Percentiles rank a stretch among this genome's conserved stretches.
Conservation (phyloP, 2,113 vertebrate genomes). For the Proterorhinus semilunaris region DNA sequence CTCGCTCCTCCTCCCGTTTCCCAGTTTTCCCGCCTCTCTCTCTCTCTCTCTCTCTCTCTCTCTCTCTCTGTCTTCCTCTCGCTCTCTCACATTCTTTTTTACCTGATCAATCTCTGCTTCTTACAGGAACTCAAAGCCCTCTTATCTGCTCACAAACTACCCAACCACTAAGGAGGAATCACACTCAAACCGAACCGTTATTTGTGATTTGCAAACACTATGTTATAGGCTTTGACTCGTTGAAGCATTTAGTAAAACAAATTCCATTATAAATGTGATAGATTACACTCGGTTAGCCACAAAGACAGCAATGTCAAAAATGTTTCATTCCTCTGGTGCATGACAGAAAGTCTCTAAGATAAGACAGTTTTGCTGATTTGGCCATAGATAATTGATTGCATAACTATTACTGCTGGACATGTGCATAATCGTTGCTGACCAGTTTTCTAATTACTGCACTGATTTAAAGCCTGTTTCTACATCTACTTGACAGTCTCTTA, state of each 20-base stretch:
- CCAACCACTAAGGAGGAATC: constrained; percentile 5
- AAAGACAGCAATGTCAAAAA: too few relatives aligned
- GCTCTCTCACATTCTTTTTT: constrained; percentile 12
- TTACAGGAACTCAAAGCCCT: constrained; percentile 38
- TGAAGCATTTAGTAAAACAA: too few relatives aligned
- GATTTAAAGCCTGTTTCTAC: background rate
- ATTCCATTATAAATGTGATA: too few relatives aligned
- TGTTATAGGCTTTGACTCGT: background rate
- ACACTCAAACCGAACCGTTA: background rate
- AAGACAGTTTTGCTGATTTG: too few relatives aligned
- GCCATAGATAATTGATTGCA: too few relatives aligned
- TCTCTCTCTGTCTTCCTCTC: constrained; percentile 11
- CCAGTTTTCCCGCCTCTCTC: constrained; percentile 62
- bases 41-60: constrained; percentile 19
- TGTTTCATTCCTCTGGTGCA: too few relatives aligned
- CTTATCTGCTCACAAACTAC: constrained; percentile 22
- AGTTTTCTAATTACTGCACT: too few relatives aligned
- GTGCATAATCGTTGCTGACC: too few relatives aligned
- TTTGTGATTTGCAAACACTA: background rate
- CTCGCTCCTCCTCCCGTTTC: constrained; percentile 62
- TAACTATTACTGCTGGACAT: too few relatives aligned
- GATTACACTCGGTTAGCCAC: too few relatives aligned
- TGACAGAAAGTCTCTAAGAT: too few relatives aligned
- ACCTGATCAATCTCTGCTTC: constrained; percentile 64
- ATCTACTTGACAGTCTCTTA: background rate